Conservation (phyloP, 2,888 invertebrate species). For the Andrena bicolor region DNA sequence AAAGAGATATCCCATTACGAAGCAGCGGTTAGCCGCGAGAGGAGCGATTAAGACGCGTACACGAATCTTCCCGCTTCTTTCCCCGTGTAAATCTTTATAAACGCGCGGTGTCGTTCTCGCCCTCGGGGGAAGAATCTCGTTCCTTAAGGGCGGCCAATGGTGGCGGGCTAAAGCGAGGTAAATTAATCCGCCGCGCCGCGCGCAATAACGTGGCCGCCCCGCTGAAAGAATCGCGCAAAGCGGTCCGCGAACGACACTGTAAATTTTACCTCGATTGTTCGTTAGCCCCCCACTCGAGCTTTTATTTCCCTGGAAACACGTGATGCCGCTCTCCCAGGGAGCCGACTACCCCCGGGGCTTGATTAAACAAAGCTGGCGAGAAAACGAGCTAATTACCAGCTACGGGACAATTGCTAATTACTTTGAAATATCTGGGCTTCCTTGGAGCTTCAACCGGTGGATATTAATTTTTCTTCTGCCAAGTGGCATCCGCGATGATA, state of each 20-base stretch:
- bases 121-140: slow-evolving; percentile 2
- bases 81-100: slow-evolving; percentile 25
- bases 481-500: neutral
- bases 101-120: neutral
- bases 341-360: slow-evolving; percentile 17
- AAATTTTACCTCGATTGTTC: slow-evolving; percentile 43
- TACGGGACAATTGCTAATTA: slow-evolving; percentile 43
- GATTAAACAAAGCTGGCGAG: slow-evolving; percentile 40
- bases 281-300: slow-evolving; percentile 10
- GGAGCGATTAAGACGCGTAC: slow-evolving; percentile 62
- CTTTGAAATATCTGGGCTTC: slow-evolving; percentile 26
- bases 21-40: slow-evolving; percentile 51
- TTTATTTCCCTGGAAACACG: slow-evolving; percentile 6
- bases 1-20: neutral
- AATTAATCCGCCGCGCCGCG: slow-evolving; percentile 31
- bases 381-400: slow-evolving; percentile 29
- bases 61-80: slow-evolving; percentile 53
- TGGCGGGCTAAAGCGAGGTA: slow-evolving; percentile 22
- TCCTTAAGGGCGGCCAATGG: slow-evolving; percentile 15
- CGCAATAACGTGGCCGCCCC: slow-evolving; percentile 13
- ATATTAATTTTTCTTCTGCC: slow-evolving; percentile 19
- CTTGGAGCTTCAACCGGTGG: slow-evolving; percentile 9
- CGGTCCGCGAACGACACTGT: slow-evolving; percentile 31
- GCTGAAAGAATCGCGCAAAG: slow-evolving; percentile 28
- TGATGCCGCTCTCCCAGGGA: slow-evolving; percentile 4